Evolutionary conservation across 1,140 invertebrate genomes (phyloP).

Genomic region (Polypedilum pembai): DNA sequence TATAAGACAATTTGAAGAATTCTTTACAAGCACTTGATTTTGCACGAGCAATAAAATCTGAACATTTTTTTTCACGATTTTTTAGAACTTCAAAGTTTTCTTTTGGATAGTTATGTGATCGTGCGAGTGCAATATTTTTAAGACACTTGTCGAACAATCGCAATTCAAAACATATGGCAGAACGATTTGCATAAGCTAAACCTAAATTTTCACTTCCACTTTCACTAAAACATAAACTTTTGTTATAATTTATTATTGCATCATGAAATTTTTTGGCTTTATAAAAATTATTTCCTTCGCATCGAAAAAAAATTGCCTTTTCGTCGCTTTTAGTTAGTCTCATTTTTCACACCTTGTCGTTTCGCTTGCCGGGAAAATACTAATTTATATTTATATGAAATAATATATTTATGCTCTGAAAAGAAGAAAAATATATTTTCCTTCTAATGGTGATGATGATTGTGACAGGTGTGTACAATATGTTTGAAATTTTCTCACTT

Average conservation of each 20-base stretch:
- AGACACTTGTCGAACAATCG: slow-evolving; percentile 55
- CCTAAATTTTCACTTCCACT: slow-evolving; percentile 48
- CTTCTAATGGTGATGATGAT: neutral
- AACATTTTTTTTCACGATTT: slow-evolving; percentile 46
- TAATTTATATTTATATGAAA: neutral
- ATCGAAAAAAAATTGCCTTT: neutral
- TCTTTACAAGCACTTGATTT: slow-evolving; percentile 35
- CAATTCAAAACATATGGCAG: slow-evolving; percentile 56
- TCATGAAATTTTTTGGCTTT: slow-evolving; percentile 45
- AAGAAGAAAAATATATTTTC: too few species aligned
- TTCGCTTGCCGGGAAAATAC: neutral
- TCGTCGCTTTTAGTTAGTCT: neutral
- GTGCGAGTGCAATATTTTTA: slow-evolving; percentile 48
- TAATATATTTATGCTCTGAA: too few species aligned
- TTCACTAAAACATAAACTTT: slow-evolving; percentile 52
- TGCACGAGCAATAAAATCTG: slow-evolving; percentile 39
- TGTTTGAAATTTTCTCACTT: too few species aligned
- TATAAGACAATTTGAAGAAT: slow-evolving; percentile 42
- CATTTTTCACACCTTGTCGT: neutral
- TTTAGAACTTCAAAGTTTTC: slow-evolving; percentile 47
- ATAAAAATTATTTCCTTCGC: slow-evolving; percentile 23
- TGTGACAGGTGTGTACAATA: neutral
- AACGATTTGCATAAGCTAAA: slow-evolving; percentile 63
- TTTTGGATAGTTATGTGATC: slow-evolving; percentile 47
- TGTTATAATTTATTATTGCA: slow-evolving; percentile 53